Percentiles rank a stretch among this genome's conserved stretches.
These are phyloP conservation scores for Phaenicophaeus curvirostris DNA, from an alignment of 2,797 vertebrate species.

Conservation along the genomic window DNA sequence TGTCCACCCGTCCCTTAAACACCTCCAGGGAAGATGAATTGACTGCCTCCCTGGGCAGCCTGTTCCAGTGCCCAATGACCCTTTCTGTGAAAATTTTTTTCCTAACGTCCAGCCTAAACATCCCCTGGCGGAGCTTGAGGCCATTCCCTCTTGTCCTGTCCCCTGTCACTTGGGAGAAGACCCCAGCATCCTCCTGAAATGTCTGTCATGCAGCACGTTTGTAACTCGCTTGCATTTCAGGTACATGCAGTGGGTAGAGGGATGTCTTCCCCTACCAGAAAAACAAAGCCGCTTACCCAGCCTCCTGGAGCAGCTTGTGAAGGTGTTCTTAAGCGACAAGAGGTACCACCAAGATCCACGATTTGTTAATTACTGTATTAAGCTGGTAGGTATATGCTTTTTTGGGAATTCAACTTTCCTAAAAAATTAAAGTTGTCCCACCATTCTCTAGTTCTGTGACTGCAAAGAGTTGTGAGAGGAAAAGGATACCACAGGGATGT, in stretches of 20 bases:
- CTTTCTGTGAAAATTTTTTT: too few species aligned
- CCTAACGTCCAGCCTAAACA: too few species aligned
- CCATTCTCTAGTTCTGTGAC: rapidly evolving
- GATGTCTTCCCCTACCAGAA: constrained; percentile 66
- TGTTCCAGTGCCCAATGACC: too few species aligned
- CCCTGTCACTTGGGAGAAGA: too few species aligned
- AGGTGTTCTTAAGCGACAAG: constrained; percentile 79
- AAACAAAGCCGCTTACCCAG: constrained; percentile 51
- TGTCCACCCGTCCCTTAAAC: too few species aligned
- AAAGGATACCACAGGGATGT: neutral
- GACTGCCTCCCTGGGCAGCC: too few species aligned
- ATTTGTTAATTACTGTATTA: constrained; percentile 86
- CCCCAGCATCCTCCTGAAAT: too few species aligned
- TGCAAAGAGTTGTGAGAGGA: neutral
- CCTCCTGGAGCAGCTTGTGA: constrained; percentile 84
- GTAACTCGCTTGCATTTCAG: constrained; percentile 61
- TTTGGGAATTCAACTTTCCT: rapidly evolving
- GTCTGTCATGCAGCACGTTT: rapidly evolving
- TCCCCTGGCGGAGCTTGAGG: too few species aligned
- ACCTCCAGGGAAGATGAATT: too few species aligned
- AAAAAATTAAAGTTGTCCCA: rapidly evolving
- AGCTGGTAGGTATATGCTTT: constrained; percentile 81
- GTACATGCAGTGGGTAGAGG: constrained; percentile 83
- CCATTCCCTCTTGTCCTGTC: too few species aligned
- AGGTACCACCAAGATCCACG: constrained; percentile 85